Evolutionary conservation across 1,140 invertebrate genomes (phyloP), one percentile per base, ranked within the genome.

Genomic region (Nasonia vitripennis): DNA sequence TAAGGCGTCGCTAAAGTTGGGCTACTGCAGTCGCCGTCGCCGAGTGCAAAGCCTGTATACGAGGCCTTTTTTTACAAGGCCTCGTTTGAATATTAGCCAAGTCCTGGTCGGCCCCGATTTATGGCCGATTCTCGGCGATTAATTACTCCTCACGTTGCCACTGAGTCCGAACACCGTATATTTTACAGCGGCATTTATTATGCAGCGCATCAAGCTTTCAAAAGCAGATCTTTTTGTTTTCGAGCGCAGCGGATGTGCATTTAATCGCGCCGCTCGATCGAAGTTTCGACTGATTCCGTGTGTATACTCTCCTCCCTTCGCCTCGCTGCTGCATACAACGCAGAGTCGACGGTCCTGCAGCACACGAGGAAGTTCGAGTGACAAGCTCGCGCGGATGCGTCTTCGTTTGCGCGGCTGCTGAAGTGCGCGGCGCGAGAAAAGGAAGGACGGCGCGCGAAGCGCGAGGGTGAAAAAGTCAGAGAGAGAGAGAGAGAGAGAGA

Each of bases 291-390:
- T 48, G 55, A 62, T 27, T 75, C 34, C 1, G 10, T 6, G 9
- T 31, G 12, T 51, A 77, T 51, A 27, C 3, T 1, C n/a, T n/a
- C n/a, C 41, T 41, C 41, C 41, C 41, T 41, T 41, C 41, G 41
- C 41, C n/a, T n/a, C n/a, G n/a, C n/a, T n/a, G n/a, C n/a, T 45
- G 41, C 41, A 45, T 45, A 45, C 6, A 45, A 10, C 41, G 41
- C 41, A 45, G 41, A 45, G 45, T 77, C 45, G 45, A 4, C 34
- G 17, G 17, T 11, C n/a, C 14, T 23, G 80, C 27, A 14, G 51
- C 5, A 82, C 83, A 88, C 87, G 86, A 85, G 83, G 86, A 88
- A 89, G 88, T 88, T 89, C 81, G 88, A 86, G 86, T 85, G 79
- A 87, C 85, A 86, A 87, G 87, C 87, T 85, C 86, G 83, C 85